phyloP scores from a whole-genome alignment of 1,140 invertebrate genomes.

The Pachypeltis micranthus region DNA sequence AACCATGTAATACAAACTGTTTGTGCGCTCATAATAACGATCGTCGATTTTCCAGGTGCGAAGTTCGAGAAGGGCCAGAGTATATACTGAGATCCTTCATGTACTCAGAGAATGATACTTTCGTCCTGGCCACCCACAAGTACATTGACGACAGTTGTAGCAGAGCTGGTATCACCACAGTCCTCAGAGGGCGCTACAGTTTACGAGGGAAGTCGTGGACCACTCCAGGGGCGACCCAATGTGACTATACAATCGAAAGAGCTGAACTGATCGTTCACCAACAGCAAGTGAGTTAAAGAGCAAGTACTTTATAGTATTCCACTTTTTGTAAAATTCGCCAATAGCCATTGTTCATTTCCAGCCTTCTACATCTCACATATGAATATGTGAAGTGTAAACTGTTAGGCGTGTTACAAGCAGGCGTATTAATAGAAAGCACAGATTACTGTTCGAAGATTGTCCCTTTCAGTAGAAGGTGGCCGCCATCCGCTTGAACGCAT shows the following conservation, averaged over 20 bases:
- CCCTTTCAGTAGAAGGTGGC: no score
- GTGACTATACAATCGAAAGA: constrained; percentile 39
- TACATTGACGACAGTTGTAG: constrained; percentile 52
- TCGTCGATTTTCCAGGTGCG: constrained; percentile 47
- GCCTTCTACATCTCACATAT: no score
- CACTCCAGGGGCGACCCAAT: constrained; percentile 41
- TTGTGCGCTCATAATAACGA: no score
- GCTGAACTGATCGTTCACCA: constrained; percentile 47
- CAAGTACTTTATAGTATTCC: no score
- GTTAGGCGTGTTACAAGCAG: no score
- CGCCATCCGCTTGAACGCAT: no score
- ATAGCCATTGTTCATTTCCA: no score
- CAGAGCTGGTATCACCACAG: constrained; percentile 42
- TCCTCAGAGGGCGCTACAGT: constrained; percentile 39
- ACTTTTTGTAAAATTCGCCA: no score
- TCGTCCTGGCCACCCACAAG: constrained; percentile 43
- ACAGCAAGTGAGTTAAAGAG: constrained; percentile 21
- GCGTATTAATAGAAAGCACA: no score
- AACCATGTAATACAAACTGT: no score
- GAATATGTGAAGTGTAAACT: no score
- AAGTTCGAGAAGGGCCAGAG: constrained; percentile 47
- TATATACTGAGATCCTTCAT: constrained; percentile 49
- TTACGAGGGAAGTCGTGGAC: constrained; percentile 39
- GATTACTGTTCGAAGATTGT: no score
- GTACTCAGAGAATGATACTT: constrained; percentile 44